These are phyloP conservation scores for Cotesia vestalis DNA, from an alignment of 1,140 invertebrate genomes.

Conservation along the genomic window DNA sequence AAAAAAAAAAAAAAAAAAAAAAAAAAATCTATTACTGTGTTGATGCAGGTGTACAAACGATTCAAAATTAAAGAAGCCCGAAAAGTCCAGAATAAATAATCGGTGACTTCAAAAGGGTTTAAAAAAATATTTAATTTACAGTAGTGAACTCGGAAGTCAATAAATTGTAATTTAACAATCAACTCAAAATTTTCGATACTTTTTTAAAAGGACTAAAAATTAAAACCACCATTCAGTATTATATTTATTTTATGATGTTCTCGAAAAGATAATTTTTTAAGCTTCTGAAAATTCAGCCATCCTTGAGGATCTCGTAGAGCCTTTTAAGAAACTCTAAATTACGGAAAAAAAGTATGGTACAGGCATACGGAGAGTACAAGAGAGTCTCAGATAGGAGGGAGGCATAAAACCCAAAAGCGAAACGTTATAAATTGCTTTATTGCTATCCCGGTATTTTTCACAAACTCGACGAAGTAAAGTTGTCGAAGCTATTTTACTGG, in stretches of 20 bases:
- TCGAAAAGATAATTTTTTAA: neutral
- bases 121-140: constrained; percentile 14
- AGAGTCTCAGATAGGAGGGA: neutral
- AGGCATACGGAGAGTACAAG: no score
- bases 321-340: constrained; percentile 19
- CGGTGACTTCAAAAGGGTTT: constrained; percentile 6
- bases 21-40: neutral
- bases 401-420: constrained; percentile 10
- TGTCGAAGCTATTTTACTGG: constrained; percentile 50
- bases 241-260: neutral
- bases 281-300: neutral
- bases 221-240: no score
- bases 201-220: no score
- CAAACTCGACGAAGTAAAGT: constrained; percentile 47
- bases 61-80: no score
- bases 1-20: no score
- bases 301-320: neutral
- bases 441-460: constrained; percentile 46
- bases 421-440: constrained; percentile 50
- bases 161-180: constrained; percentile 9
- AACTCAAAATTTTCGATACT: neutral
- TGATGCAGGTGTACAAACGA: no score
- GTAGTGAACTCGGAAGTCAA: neutral
- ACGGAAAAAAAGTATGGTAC: neutral
- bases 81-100: no score